These are phyloP conservation scores for Setophaga coronata DNA, from an alignment of 2,113 vertebrate species.

Conservation along the genomic window DNA sequence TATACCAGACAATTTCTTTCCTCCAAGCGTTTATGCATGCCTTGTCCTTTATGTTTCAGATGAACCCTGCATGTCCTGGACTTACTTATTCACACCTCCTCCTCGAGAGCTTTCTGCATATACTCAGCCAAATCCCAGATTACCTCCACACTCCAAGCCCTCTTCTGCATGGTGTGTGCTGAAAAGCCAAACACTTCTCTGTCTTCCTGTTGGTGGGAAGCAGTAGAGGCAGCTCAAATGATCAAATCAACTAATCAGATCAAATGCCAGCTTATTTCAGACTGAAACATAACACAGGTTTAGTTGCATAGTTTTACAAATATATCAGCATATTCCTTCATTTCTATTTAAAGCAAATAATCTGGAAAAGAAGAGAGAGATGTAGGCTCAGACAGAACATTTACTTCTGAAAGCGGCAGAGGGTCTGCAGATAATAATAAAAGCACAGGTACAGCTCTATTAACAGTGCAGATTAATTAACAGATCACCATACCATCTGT, in stretches of 20 bases:
- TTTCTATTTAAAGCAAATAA: neutral
- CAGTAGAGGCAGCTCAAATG: neutral
- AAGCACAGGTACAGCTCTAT: neutral
- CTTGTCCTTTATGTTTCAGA: neutral
- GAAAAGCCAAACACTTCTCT: neutral
- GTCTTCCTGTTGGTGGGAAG: rapidly evolving
- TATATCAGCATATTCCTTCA: neutral
- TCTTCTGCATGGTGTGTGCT: neutral
- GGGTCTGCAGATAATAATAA: neutral
- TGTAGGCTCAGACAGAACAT: neutral
- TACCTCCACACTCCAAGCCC: neutral
- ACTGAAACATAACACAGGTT: neutral
- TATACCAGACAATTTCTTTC: neutral
- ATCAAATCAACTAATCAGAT: neutral
- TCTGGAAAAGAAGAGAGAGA: neutral
- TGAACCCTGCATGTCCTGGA: neutral
- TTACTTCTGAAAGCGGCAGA: neutral
- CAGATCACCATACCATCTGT: constrained; percentile 38
- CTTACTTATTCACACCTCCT: neutral
- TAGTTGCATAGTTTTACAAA: neutral
- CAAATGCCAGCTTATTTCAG: neutral
- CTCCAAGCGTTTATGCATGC: neutral
- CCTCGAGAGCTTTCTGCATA: neutral
- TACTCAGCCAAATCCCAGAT: neutral
- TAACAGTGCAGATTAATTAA: neutral